Evolutionary conservation across 64 coral and sea anemone species (phyloP).

Genomic region (Montipora sp.): DNA sequence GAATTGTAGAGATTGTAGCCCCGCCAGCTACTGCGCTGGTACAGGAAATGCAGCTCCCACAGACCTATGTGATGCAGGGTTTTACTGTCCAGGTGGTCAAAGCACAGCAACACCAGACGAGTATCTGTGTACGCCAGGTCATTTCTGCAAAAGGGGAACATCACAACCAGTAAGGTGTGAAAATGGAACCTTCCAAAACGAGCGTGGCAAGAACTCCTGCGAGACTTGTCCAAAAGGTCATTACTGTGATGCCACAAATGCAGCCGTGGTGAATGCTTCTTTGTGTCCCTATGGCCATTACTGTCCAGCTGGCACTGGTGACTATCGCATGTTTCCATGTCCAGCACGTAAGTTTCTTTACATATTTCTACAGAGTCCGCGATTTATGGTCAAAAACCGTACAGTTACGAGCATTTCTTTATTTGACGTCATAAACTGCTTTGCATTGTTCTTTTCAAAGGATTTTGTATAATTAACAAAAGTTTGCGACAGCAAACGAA

Average conservation of each 20-base stretch:
- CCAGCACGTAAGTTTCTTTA: constrained; percentile 82
- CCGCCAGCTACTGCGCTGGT: constrained; percentile 86
- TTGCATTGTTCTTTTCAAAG: too few relatives aligned
- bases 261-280: constrained; percentile 79
- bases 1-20: constrained; percentile 74
- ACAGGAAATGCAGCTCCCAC: constrained; percentile 74
- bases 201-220: constrained; percentile 76
- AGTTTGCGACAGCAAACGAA: too few relatives aligned
- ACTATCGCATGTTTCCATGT: constrained; percentile 82
- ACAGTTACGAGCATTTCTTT: too few relatives aligned
- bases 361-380: not conserved
- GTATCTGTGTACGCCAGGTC: constrained; percentile 77
- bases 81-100: constrained; percentile 93
- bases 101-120: constrained; percentile 66
- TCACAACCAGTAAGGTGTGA: constrained; percentile 71
- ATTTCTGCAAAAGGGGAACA: constrained; percentile 78
- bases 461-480: too few relatives aligned
- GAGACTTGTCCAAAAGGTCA: constrained; percentile 78
- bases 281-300: constrained; percentile 81
- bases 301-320: constrained; percentile 77
- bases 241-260: constrained; percentile 85
- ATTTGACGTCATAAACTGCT: too few relatives aligned
- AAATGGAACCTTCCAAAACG: constrained; percentile 94
- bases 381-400: not conserved
- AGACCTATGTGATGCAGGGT: constrained; percentile 70